Evolutionary conservation across 2,113 vertebrate species (phyloP), one percentile per base, ranked within the genome.

Genomic region (Lophotis ruficrista): DNA sequence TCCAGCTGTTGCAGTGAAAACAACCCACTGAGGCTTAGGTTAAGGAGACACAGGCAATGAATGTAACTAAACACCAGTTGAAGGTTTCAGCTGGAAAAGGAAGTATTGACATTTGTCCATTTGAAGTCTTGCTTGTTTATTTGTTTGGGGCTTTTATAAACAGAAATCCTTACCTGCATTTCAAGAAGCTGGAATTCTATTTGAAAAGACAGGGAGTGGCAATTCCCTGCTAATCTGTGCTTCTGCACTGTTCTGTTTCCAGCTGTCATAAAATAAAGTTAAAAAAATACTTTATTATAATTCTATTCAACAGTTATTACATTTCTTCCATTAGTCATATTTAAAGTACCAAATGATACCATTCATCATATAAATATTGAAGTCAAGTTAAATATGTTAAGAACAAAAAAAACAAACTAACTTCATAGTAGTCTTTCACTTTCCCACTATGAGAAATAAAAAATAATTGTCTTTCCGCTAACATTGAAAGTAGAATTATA

Each of bases 141-240:
- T 76, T 57, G 31, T 12, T 76, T 84, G 4, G 10, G 14, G 9
- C 8, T 50, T 62, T 69, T 66, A 41, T 12, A 33, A 80, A 33
- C 37, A 82, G 28, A 28, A 9, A 51, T 48, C n/a, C 93, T 98
- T 98, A 99, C 99, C 98, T 97, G 97, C 57, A 94, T 91, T 95
- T 99, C 98, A 58, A 98, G 97, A 60, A 99, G 90, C 68, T 98
- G 96, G 95, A 99, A 99, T 96, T 99, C 99, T 78, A 99, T 61
- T 24, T 98, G 98, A 97, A 99, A 99, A 62, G 85, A 56, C 73
- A 99, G 22, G 13, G 97, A 97, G 50, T 83, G 89, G 93, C 99
- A 99, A 68, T 76, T 96, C 87, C 99, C 99, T 10, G 97, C 96
- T 41, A 99, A 43, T 77, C 89, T 98, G 86, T 99, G 77, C 90